These are phyloP conservation scores for Zoanthus sociatus DNA, from an alignment of 92 coral and sea anemone genomes.

Conservation along the genomic window DNA sequence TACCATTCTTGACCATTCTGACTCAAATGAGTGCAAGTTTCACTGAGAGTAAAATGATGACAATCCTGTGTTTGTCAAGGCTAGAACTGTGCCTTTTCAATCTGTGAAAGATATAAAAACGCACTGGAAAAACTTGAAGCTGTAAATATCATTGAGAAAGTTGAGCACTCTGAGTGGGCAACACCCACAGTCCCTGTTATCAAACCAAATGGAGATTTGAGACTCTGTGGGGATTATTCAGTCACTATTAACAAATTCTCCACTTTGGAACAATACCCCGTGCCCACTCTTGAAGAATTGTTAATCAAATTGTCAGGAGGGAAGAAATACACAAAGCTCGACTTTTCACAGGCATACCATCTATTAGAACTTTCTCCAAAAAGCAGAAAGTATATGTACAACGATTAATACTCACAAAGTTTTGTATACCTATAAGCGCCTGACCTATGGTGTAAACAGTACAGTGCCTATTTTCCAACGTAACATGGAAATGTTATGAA, in stretches of 20 bases:
- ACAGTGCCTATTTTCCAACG: background rate
- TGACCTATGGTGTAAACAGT: background rate
- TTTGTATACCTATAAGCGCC: background rate
- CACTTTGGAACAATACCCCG: slow-evolving; percentile 62
- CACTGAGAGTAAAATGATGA: background rate
- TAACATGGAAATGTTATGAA: too few relatives aligned
- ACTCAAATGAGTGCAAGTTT: slow-evolving; percentile 34
- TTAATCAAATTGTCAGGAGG: slow-evolving; percentile 48
- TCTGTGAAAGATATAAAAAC: background rate
- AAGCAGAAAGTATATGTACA: background rate
- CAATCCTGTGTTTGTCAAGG: background rate
- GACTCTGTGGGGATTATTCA: slow-evolving; percentile 63
- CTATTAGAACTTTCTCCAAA: background rate
- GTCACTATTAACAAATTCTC: slow-evolving; percentile 60
- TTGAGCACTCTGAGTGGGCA: slow-evolving; percentile 63
- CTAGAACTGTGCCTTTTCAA: background rate
- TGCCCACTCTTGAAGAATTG: slow-evolving; percentile 56
- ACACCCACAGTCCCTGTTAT: slow-evolving; percentile 60
- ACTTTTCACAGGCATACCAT: slow-evolving; percentile 32
- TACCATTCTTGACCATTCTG: background rate
- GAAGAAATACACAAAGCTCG: slow-evolving; percentile 38
- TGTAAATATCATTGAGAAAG: background rate
- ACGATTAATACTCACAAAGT: too few relatives aligned
- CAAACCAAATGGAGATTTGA: slow-evolving; percentile 55
- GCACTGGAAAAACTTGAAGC: background rate